phyloP scores from a whole-genome alignment of 2,113 vertebrate genomes.

The Sphaerodactylus townsendi region DNA sequence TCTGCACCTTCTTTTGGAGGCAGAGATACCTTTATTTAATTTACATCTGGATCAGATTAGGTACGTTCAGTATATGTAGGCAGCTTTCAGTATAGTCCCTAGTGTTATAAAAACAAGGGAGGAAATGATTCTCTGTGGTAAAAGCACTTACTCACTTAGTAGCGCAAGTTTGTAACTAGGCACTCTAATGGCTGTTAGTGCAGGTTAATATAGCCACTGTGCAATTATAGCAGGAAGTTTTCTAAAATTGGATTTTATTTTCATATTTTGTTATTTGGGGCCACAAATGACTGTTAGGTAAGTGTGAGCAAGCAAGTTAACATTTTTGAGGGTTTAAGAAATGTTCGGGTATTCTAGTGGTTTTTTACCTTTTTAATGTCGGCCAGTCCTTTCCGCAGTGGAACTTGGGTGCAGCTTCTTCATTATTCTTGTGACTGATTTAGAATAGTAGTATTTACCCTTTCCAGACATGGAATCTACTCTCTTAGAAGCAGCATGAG shows the following conservation, averaged over 20 bases:
- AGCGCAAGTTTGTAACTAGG: not conserved
- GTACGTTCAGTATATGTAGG: conserved; percentile 57
- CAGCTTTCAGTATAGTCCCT: conserved; percentile 53
- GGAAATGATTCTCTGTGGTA: not conserved
- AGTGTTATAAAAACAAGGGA: conserved; percentile 40
- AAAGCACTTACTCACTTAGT: not conserved
- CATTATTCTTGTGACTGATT: not conserved
- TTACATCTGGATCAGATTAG: conserved; percentile 62
- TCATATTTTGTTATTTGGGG: not conserved
- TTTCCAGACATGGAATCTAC: too few species aligned
- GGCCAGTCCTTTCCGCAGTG: not conserved
- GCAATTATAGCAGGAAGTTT: not conserved
- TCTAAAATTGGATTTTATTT: not conserved
- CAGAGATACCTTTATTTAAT: not conserved
- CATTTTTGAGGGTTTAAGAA: not conserved
- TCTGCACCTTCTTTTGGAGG: conserved; percentile 28
- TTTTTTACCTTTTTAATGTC: not conserved
- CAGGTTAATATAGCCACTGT: not conserved
- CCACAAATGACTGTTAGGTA: not conserved
- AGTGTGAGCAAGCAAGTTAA: not conserved
- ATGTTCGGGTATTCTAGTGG: not conserved
- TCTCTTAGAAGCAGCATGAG: too few species aligned
- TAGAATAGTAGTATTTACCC: too few species aligned
- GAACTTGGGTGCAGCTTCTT: not conserved
- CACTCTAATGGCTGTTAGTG: not conserved